phyloP scores from a whole-genome alignment of 2,888 invertebrate species.

The Chirona hameri region DNA sequence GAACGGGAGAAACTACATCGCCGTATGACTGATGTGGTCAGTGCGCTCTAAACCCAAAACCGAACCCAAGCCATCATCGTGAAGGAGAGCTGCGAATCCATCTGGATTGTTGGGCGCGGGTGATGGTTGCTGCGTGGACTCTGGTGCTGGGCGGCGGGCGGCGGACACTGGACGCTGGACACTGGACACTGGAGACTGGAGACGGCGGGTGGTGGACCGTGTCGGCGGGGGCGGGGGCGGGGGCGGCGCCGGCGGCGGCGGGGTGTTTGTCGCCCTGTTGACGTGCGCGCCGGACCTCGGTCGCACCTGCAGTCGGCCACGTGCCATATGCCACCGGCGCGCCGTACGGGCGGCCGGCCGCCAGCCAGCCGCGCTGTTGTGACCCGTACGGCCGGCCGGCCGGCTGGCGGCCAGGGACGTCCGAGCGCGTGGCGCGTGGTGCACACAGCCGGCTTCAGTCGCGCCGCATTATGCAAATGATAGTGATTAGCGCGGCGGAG shows the following conservation, averaged over 20 bases:
- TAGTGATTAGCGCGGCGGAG: conserved; percentile 85
- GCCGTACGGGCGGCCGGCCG: conserved; percentile 83
- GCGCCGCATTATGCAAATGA: conserved; percentile 73
- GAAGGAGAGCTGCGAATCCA: no score
- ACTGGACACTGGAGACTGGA: conserved; percentile 54
- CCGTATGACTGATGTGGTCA: no score
- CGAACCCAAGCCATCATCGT: no score
- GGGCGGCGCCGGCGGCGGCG: neutral
- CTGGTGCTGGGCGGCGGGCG: no score
- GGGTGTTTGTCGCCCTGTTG: conserved; percentile 6
- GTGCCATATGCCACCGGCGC: conserved; percentile 56
- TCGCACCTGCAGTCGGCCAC: neutral
- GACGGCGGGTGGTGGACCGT: conserved; percentile 60
- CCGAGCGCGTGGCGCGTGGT: conserved; percentile 68
- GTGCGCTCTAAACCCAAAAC: no score
- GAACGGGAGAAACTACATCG: no score
- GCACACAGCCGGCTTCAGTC: conserved; percentile 35
- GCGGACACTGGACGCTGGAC: no score
- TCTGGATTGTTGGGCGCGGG: no score
- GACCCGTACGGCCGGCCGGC: conserved; percentile 62
- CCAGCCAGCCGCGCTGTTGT: conserved; percentile 83
- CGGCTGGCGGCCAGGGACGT: conserved; percentile 48
- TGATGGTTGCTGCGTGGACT: no score
- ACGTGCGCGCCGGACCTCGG: neutral
- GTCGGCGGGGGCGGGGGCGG: conserved; percentile 49